Conservation (phyloP, 2,113 vertebrate genomes). For the Gambusia holbrooki region DNA sequence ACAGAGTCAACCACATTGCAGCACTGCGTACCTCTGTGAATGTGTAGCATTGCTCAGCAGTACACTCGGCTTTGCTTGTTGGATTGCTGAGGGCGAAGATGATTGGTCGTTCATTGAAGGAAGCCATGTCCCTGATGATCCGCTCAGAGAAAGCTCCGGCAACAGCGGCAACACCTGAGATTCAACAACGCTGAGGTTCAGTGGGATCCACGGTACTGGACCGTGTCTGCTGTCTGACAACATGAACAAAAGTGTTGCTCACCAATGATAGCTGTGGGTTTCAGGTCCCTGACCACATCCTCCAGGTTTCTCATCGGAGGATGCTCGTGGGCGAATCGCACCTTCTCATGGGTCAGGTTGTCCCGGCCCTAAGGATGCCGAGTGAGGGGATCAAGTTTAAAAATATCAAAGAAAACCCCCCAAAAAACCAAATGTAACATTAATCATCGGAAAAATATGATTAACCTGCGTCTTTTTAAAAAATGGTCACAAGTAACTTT, state of each 20-base stretch:
- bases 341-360: conserved; percentile 89
- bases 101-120: conserved; percentile 89
- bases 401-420: not conserved
- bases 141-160: conserved; percentile 90
- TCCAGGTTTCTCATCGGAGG: conserved; percentile 87
- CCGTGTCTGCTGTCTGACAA: not conserved
- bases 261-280: conserved; percentile 95
- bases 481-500: not conserved
- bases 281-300: conserved; percentile 87
- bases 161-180: conserved; percentile 91
- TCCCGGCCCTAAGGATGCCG: conserved; percentile 83
- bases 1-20: not conserved
- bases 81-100: conserved; percentile 99
- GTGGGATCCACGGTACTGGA: not conserved
- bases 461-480: too few relatives aligned
- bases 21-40: conserved; percentile 87
- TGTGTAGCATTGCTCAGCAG: conserved; percentile 94
- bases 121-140: conserved; percentile 92
- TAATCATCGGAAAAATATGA: not conserved
- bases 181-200: conserved; percentile 6
- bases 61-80: conserved; percentile 98
- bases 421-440: not conserved
- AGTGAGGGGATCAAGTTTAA: not conserved
- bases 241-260: conserved; percentile 38
- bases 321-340: conserved; percentile 90